phyloP scores from a whole-genome alignment of 2,113 vertebrate genomes.

The Cettia cetti region DNA sequence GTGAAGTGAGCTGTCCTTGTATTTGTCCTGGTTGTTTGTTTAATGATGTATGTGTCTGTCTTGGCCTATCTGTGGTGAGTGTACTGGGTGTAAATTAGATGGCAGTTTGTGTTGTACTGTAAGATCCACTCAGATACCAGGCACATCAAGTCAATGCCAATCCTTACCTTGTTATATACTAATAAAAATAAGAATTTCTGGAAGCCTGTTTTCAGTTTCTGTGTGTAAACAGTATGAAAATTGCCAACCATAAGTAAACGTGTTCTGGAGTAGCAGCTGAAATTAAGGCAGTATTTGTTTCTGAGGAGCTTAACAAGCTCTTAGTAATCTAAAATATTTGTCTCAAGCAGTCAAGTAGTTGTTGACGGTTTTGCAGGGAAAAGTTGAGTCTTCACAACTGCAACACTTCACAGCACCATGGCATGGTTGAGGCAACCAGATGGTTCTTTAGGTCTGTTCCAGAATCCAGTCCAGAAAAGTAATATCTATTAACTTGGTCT shows the following conservation, averaged over 20 bases:
- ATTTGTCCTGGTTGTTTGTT: neutral
- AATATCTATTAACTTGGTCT: neutral
- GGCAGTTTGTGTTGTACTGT: neutral
- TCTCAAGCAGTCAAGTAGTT: neutral
- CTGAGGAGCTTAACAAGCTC: neutral
- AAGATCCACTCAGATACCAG: neutral
- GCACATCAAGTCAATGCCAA: neutral
- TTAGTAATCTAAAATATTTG: neutral
- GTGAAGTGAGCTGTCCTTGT: neutral
- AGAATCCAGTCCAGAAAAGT: neutral
- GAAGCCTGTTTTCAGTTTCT: neutral
- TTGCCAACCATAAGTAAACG: neutral
- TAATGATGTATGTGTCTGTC: neutral
- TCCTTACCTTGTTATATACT: neutral
- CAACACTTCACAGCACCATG: accelerated
- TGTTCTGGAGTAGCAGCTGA: neutral
- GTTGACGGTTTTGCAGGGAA: neutral
- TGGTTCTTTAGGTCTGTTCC: neutral
- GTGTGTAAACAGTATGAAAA: neutral
- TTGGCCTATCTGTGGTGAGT: neutral
- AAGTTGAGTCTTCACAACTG: neutral
- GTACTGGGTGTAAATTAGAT: neutral
- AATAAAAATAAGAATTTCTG: neutral
- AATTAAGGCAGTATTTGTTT: neutral
- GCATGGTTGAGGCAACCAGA: neutral